These are phyloP conservation scores for Drosophila engyochracea DNA, from an alignment of 2,888 invertebrate species.

Conservation along the genomic window DNA sequence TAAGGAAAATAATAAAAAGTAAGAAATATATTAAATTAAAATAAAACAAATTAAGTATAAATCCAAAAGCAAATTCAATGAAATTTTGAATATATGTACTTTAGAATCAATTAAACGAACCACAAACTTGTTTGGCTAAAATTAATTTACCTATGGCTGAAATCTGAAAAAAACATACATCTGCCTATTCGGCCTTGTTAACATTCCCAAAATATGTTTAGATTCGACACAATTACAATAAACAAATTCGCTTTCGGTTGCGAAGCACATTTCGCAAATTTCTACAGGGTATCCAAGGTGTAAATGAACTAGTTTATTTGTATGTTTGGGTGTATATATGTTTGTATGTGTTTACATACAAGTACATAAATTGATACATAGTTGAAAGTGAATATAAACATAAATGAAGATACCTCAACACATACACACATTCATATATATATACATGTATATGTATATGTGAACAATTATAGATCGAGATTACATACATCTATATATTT, in stretches of 20 bases:
- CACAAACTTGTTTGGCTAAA: not conserved
- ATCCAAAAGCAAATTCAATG: not conserved
- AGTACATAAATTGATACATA: not conserved
- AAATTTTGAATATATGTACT: not conserved
- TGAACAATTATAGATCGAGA: constrained; percentile 3
- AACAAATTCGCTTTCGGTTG: not conserved
- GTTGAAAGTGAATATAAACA: not conserved
- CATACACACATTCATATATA: not conserved
- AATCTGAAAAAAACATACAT: not conserved
- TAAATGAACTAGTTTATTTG: not conserved
- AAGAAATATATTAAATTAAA: not conserved
- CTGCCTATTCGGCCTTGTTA: not conserved
- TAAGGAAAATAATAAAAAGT: not conserved
- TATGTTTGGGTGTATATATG: not conserved
- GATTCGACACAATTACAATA: not conserved
- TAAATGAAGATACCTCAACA: constrained; percentile 2
- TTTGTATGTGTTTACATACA: not conserved
- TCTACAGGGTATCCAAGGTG: not conserved
- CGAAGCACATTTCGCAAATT: not conserved
- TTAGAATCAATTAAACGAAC: not conserved
- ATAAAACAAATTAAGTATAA: not conserved
- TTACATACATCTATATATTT: constrained; percentile 1
- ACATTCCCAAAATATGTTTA: not conserved
- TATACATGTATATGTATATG: not conserved
- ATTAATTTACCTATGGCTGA: not conserved